These are phyloP conservation scores for Drosophila colorata DNA, from an alignment of 2,888 invertebrate genomes.

Conservation along the genomic window DNA sequence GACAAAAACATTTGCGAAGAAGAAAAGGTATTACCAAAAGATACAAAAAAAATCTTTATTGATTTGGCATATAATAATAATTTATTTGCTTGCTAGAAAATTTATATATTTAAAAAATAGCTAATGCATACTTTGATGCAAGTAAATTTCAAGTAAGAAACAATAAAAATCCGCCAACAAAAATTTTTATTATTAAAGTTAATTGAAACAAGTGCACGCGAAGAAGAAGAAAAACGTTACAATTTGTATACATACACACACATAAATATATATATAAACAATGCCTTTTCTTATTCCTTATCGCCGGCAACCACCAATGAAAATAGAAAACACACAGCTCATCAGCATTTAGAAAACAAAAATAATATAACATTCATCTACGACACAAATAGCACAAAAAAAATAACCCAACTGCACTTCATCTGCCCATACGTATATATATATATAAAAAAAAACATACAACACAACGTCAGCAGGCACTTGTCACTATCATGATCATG, in stretches of 20 bases:
- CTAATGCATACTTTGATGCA: constrained; percentile 6
- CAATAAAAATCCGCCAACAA: constrained; percentile 14
- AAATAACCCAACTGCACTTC: not conserved
- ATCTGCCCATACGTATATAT: not conserved
- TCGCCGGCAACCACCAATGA: constrained; percentile 38
- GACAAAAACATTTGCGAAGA: constrained; percentile 50
- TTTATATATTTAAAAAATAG: too few relatives aligned
- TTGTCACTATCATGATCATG: constrained; percentile 28
- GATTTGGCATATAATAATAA: constrained; percentile 39
- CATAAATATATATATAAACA: constrained; percentile 33
- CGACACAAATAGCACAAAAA: not conserved
- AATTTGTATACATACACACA: constrained; percentile 25
- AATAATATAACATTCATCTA: constrained; percentile 9
- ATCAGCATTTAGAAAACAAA: constrained; percentile 10
- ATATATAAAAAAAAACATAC: constrained; percentile 8
- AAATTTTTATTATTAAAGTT: constrained; percentile 46
- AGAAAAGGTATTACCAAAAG: constrained; percentile 70
- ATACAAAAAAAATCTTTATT: constrained; percentile 25
- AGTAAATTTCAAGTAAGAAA: constrained; percentile 1
- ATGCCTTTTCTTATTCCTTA: constrained; percentile 74
- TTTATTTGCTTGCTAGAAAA: constrained; percentile 20
- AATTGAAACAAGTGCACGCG: constrained; percentile 36
- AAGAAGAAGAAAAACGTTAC: not conserved
- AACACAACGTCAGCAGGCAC: constrained; percentile 15
- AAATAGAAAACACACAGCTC: constrained; percentile 33